Conservation (phyloP, 2,797 vertebrate genomes). For the Karalla daura region DNA sequence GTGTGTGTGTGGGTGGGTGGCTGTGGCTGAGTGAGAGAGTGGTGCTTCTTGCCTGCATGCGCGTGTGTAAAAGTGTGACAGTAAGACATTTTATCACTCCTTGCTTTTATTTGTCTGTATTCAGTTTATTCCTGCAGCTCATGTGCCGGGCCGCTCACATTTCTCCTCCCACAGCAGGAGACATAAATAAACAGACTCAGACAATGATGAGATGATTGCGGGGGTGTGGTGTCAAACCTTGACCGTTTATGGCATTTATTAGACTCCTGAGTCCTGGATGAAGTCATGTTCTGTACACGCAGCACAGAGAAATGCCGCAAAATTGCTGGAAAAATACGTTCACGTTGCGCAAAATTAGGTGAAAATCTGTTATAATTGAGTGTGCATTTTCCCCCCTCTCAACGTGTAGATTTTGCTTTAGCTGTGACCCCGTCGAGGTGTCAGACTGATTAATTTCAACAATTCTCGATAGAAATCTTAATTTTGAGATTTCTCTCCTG, state of each 20-base stretch:
- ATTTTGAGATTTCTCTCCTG: slow-evolving; percentile 45
- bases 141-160: slow-evolving; percentile 58
- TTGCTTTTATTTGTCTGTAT: slow-evolving; percentile 68
- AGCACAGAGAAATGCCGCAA: neutral
- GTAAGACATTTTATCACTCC: slow-evolving; percentile 58
- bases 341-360: neutral
- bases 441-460: slow-evolving; percentile 29
- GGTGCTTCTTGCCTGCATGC: slow-evolving; percentile 17
- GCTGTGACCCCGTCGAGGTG: neutral
- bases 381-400: neutral
- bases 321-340: neutral
- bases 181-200: slow-evolving; percentile 69
- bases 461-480: slow-evolving; percentile 51
- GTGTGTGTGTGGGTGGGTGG: slow-evolving; percentile 33
- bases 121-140: slow-evolving; percentile 60
- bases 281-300: neutral
- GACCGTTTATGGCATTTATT: slow-evolving; percentile 59
- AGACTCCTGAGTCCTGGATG: neutral
- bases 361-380: no score
- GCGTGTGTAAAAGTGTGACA: neutral
- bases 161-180: slow-evolving; percentile 65
- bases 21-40: neutral
- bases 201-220: slow-evolving; percentile 68
- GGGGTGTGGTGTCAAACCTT: slow-evolving; percentile 54
- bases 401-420: neutral